Conservation (phyloP, 2,113 vertebrate species). For the Otis tarda region DNA sequence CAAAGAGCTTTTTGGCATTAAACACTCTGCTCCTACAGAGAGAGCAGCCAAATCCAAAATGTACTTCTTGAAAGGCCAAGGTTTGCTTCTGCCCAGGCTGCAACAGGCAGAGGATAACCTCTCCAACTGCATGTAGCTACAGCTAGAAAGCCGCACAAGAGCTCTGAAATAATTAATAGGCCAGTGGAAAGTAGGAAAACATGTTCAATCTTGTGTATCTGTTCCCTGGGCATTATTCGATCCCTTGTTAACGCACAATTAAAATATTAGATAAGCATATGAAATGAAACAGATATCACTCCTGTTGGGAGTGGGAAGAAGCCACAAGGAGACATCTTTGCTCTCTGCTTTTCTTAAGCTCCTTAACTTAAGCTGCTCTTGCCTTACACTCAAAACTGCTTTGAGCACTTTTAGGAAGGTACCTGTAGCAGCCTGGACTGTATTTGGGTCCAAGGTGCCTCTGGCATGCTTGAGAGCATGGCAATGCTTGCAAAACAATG, state of each 20-base stretch:
- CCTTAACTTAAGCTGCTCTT: background rate
- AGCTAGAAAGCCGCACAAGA: background rate
- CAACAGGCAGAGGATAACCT: background rate
- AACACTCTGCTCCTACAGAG: background rate
- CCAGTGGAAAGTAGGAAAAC: background rate
- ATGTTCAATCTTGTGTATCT: background rate
- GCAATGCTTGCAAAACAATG: rapidly evolving
- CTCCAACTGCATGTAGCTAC: background rate
- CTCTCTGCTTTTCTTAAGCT: background rate
- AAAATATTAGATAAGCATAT: constrained; percentile 1
- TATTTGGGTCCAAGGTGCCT: background rate
- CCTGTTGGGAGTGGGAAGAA: background rate
- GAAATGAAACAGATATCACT: background rate
- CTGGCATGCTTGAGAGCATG: background rate
- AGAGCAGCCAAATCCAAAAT: background rate
- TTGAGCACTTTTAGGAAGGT: background rate
- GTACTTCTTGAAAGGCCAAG: background rate
- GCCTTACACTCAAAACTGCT: background rate
- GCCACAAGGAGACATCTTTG: background rate
- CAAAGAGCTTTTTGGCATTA: background rate
- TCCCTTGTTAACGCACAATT: constrained; percentile 19
- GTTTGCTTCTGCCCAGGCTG: background rate
- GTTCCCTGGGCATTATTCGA: constrained; percentile 14
- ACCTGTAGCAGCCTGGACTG: background rate
- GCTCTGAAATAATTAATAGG: background rate